Evolutionary conservation across 2,797 vertebrate genomes (phyloP).

Genomic region (Lepus townsendii): DNA sequence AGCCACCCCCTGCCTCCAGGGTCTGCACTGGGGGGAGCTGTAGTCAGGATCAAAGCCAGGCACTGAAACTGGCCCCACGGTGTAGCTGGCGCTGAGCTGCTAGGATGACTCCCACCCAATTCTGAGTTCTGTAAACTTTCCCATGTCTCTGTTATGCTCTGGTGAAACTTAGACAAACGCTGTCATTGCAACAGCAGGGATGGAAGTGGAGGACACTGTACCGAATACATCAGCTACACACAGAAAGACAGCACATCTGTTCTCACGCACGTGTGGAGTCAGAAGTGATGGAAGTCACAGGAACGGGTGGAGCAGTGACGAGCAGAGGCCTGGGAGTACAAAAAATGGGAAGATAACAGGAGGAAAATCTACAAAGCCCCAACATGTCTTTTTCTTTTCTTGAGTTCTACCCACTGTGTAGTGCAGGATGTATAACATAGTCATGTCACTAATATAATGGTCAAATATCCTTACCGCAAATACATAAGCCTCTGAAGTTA

Average conservation of each 20-base stretch:
- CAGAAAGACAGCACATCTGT: neutral
- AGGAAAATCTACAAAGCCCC: neutral
- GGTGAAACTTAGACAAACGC: neutral
- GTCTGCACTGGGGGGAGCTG: too few species aligned
- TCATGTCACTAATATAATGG: neutral
- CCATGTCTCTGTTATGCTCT: neutral
- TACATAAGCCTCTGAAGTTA: neutral
- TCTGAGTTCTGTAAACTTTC: too few species aligned
- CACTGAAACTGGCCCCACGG: too few species aligned
- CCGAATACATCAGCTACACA: neutral
- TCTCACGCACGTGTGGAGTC: neutral
- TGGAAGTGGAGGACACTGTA: neutral
- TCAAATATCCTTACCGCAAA: neutral
- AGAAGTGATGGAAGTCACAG: neutral
- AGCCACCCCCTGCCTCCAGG: too few species aligned
- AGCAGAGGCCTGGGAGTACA: too few species aligned
- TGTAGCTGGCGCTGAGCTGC: too few species aligned
- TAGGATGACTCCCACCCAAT: too few species aligned
- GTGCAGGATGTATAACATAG: neutral
- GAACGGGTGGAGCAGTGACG: neutral
- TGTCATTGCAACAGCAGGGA: neutral
- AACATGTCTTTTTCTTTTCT: neutral
- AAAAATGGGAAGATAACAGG: too few species aligned
- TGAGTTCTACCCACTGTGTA: neutral
- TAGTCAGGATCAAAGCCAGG: too few species aligned